phyloP scores from a whole-genome alignment of 2,888 invertebrate genomes.

The Lepidochrysops patricia region DNA sequence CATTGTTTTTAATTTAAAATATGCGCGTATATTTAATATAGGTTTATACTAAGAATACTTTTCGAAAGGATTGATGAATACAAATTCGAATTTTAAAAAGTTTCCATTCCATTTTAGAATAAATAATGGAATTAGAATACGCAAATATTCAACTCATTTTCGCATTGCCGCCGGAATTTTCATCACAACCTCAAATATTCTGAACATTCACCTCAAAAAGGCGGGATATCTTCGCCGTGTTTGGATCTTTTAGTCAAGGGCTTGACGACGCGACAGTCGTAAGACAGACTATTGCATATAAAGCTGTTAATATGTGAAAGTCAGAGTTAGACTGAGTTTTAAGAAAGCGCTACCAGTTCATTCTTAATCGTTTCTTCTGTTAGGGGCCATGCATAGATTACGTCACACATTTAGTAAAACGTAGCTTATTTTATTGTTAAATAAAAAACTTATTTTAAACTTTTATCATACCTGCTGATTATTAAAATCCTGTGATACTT shows the following conservation, averaged over 20 bases:
- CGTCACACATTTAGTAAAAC: too few relatives aligned
- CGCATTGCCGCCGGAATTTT: background rate
- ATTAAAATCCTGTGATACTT: constrained; percentile 60
- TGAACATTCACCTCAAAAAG: background rate
- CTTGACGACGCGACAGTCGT: too few relatives aligned
- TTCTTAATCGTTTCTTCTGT: background rate
- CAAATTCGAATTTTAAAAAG: too few relatives aligned
- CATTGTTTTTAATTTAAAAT: too few relatives aligned
- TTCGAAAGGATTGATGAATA: too few relatives aligned
- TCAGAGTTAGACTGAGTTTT: too few relatives aligned
- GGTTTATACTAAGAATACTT: too few relatives aligned
- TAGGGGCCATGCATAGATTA: too few relatives aligned
- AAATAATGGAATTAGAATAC: background rate
- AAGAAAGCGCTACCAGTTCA: background rate
- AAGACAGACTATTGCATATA: too few relatives aligned
- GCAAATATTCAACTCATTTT: background rate
- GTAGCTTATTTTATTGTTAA: background rate
- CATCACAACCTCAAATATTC: background rate
- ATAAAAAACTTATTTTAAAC: background rate
- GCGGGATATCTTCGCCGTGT: background rate
- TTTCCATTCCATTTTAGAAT: background rate
- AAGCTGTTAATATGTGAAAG: too few relatives aligned
- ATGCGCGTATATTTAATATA: too few relatives aligned
- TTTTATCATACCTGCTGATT: constrained; percentile 18
- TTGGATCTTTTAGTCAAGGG: background rate